Percentiles rank a stretch among this genome's conserved stretches.
Conservation (phyloP, 64 coral and sea anemone genomes). For the Astreopora myriophthalma region DNA sequence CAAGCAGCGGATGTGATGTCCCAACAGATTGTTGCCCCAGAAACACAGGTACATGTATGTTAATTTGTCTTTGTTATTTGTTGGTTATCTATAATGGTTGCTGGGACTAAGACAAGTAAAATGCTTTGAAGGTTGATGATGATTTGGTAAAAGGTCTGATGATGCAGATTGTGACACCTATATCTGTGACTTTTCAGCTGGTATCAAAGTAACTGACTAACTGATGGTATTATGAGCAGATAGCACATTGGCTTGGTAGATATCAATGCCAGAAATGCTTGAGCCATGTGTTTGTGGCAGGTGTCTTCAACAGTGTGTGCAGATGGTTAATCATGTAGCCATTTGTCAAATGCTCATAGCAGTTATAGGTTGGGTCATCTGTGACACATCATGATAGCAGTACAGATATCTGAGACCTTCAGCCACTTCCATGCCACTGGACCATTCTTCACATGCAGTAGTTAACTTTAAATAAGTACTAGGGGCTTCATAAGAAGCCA, state of each 20-base stretch:
- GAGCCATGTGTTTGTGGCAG: constrained; percentile 1
- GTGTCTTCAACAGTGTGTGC: background rate
- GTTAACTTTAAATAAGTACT: background rate
- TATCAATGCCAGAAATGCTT: background rate
- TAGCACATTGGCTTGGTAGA: background rate
- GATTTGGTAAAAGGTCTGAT: constrained; percentile 39
- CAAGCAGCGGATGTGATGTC: constrained; percentile 60
- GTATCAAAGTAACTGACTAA: background rate
- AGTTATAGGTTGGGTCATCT: background rate
- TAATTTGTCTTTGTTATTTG: background rate
- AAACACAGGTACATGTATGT: background rate
- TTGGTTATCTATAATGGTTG: background rate
- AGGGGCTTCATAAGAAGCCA: too few species aligned
- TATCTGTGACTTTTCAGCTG: background rate
- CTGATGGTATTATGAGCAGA: constrained; percentile 10
- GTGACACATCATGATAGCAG: constrained; percentile 10
- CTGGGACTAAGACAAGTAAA: too few species aligned
- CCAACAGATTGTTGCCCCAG: background rate
- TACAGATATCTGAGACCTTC: constrained; percentile 49
- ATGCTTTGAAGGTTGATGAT: background rate
- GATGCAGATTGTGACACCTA: background rate
- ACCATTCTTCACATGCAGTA: background rate
- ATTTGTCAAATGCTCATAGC: constrained; percentile 20
- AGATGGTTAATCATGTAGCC: background rate
- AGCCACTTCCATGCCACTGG: background rate